Evolutionary conservation across 2,888 invertebrate genomes (phyloP), one percentile per base, ranked within the genome.

Genomic region (Agrochola macilenta): DNA sequence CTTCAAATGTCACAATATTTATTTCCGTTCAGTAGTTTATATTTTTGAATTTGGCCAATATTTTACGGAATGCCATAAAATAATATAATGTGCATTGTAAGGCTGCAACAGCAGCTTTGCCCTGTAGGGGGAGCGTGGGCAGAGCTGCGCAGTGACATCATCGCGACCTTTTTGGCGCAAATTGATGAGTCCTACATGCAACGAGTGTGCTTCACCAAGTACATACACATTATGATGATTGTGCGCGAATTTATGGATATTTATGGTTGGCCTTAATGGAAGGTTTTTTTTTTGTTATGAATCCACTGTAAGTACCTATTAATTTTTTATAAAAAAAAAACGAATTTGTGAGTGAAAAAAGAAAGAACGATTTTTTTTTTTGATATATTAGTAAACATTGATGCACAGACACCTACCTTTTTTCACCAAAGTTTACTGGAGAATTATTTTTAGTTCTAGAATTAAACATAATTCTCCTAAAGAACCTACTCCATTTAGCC

Each of bases 1-100:
- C 35, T 9, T 20, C 61, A 43, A 54, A 52, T 60, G 58, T 69
- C 64, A 69, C 54, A 52, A 66, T 63, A 54, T 65, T 69, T 69
- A 75, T 74, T 54, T 35, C n/a, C 61, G 0, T 20, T 17, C 57
- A 70, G 49, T 70, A 75, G 79, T 82, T 75, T 82, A 82, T 82
- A 75, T 70, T 78, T 77, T 76, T 63, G 39, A 23, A 64, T 76
- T 74, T 75, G 64, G 4, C 46, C 68, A 72, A 81, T 79, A 81
- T 82, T 74, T 82, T 79, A 75, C 63, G 70, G 43, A 60, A 82
- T 74, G 74, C 74, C 23, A 84, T 84, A 86, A 86, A 86, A 84
- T 84, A 68, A 75, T 63, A 82, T 80, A 77, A 83, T 76, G 73
- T 74, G 63, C 69, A 82, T 74, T 72, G 79, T 65, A 75, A 79